These are phyloP conservation scores for Diglossa cyanea DNA, from an alignment of 2,797 vertebrate genomes.

Conservation along the genomic window DNA sequence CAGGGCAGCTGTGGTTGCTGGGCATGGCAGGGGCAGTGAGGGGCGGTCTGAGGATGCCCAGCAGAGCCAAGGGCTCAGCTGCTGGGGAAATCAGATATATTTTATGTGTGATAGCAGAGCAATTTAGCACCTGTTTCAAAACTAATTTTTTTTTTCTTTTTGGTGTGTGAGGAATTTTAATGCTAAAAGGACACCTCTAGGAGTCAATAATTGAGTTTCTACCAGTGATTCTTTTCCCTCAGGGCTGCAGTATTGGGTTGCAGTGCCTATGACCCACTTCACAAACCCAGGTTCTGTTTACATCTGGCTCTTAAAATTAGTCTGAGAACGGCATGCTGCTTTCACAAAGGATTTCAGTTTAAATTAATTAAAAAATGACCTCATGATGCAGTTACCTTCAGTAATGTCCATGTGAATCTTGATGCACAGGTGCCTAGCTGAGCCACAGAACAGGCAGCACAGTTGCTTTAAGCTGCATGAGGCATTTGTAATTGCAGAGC, in stretches of 20 bases:
- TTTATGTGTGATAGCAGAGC: neutral
- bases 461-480: neutral
- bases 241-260: neutral
- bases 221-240: neutral
- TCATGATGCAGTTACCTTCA: neutral
- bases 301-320: neutral
- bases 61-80: neutral
- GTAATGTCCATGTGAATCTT: neutral
- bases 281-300: neutral
- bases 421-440: accelerated
- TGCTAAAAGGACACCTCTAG: neutral
- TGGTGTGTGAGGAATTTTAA: neutral
- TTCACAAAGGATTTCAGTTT: neutral
- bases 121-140: neutral
- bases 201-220: neutral
- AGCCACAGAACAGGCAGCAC: neutral
- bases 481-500: neutral
- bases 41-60: neutral
- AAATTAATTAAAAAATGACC: neutral
- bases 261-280: neutral
- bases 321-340: neutral
- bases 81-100: neutral
- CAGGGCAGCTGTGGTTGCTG: neutral
- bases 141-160: neutral
- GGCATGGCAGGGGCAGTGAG: accelerated